A percentile compares a stretch with the other conserved stretches of the same genome.
Evolutionary conservation across 2,888 invertebrate species (phyloP).

Genomic region (Noctua pronuba): DNA sequence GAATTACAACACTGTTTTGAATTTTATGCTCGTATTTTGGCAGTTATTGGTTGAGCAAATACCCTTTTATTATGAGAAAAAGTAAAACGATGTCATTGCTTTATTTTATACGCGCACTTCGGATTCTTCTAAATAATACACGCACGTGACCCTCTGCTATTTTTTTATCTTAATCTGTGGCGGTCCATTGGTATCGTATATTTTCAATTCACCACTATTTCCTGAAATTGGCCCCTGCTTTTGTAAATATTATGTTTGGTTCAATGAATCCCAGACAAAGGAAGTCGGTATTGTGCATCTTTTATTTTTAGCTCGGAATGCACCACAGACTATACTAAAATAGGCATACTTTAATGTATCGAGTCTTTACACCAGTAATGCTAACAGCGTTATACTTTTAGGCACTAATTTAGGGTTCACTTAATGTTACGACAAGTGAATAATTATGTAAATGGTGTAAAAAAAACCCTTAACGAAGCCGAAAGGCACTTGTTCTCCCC

Average conservation of each 20-base stretch:
- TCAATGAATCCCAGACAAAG: conserved; percentile 67
- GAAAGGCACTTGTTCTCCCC: too few species aligned
- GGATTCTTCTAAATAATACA: not conserved
- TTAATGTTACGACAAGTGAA: not conserved
- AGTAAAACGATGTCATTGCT: not conserved
- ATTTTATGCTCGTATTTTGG: not conserved
- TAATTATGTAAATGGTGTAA: too few species aligned
- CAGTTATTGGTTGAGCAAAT: not conserved
- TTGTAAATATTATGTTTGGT: conserved; percentile 73
- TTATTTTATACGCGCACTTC: too few species aligned
- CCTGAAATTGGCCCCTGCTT: conserved; percentile 71
- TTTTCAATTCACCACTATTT: conserved; percentile 78
- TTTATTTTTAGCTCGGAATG: conserved; percentile 56
- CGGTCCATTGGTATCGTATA: conserved; percentile 70
- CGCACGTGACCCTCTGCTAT: not conserved
- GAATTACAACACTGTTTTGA: not conserved
- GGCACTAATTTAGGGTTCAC: not conserved
- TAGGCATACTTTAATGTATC: conserved; percentile 6
- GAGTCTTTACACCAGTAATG: not conserved
- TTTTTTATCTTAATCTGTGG: conserved; percentile 69
- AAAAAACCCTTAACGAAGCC: too few species aligned
- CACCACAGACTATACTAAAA: conserved; percentile 9
- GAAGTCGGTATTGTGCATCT: conserved; percentile 56
- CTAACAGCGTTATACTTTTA: not conserved
- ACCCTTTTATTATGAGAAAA: not conserved